phyloP scores from a whole-genome alignment of 2,888 invertebrate genomes.

The Hirudinaria manillensis region DNA sequence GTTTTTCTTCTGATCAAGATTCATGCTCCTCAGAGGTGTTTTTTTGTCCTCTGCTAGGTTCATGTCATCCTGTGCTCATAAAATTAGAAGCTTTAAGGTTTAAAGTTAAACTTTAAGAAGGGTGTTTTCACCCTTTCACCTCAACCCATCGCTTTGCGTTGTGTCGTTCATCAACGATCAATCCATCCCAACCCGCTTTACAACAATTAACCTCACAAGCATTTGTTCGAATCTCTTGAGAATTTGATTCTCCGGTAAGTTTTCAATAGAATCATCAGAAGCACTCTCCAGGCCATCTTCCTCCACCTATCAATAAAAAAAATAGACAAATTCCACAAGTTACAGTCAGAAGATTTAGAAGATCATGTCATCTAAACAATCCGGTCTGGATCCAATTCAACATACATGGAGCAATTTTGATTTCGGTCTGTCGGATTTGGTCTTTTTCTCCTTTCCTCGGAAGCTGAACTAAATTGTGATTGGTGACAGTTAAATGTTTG shows the following conservation, averaged over 20 bases:
- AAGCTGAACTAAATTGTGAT: conserved; percentile 34
- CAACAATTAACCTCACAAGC: conserved; percentile 60
- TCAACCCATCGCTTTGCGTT: too few species aligned
- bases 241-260: conserved; percentile 68
- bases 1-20: conserved; percentile 72
- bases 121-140: background rate
- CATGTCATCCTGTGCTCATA: conserved; percentile 73
- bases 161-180: too few species aligned
- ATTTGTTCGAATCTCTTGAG: conserved; percentile 71
- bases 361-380: too few species aligned
- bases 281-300: conserved; percentile 28
- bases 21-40: conserved; percentile 71
- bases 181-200: too few species aligned
- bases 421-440: conserved; percentile 36
- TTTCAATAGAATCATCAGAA: conserved; percentile 41
- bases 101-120: background rate
- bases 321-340: conserved; percentile 5
- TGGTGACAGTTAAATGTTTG: background rate
- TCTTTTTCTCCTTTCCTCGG: conserved; percentile 41
- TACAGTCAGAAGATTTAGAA: background rate
- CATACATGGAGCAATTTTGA: conserved; percentile 34
- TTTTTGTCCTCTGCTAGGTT: conserved; percentile 88
- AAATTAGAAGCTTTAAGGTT: background rate
- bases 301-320: conserved; percentile 20
- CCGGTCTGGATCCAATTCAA: background rate